phyloP scores from a whole-genome alignment of 2,113 vertebrate genomes.

The Falco punctatus region DNA sequence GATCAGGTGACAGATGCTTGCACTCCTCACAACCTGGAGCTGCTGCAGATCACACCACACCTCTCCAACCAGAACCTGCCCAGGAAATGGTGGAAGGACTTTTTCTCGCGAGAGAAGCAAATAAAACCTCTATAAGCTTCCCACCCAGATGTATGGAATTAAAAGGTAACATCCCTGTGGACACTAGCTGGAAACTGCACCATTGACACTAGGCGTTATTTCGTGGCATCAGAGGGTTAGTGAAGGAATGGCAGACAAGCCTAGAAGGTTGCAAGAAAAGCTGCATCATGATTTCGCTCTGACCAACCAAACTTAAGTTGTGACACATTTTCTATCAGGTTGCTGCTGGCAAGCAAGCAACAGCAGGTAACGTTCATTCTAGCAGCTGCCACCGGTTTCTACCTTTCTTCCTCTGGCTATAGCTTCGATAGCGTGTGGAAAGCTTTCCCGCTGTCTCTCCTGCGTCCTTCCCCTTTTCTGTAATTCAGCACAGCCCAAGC shows the following conservation, averaged over 20 bases:
- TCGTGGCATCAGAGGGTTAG: background rate
- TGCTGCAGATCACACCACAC: background rate
- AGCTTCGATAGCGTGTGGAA: background rate
- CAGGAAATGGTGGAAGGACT: background rate
- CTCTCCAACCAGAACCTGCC: background rate
- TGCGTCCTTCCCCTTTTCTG: background rate
- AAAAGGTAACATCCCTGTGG: background rate
- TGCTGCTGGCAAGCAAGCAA: background rate
- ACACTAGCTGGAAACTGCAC: background rate
- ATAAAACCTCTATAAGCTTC: background rate
- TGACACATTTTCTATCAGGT: background rate
- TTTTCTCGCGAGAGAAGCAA: background rate
- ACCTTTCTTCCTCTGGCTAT: background rate
- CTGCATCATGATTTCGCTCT: background rate
- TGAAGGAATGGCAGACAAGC: background rate
- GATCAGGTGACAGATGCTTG: background rate
- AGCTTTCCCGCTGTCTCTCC: background rate
- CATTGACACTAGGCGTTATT: background rate
- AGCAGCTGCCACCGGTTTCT: conserved; percentile 2
- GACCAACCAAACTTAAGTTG: background rate
- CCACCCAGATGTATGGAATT: background rate
- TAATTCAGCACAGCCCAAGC: background rate
- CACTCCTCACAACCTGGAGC: background rate
- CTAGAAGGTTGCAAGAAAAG: background rate
- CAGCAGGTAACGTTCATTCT: background rate